Evolutionary conservation across 53 echinoderm and acorn worm species (phyloP).

Genomic region (Hippasteria phrygiana): DNA sequence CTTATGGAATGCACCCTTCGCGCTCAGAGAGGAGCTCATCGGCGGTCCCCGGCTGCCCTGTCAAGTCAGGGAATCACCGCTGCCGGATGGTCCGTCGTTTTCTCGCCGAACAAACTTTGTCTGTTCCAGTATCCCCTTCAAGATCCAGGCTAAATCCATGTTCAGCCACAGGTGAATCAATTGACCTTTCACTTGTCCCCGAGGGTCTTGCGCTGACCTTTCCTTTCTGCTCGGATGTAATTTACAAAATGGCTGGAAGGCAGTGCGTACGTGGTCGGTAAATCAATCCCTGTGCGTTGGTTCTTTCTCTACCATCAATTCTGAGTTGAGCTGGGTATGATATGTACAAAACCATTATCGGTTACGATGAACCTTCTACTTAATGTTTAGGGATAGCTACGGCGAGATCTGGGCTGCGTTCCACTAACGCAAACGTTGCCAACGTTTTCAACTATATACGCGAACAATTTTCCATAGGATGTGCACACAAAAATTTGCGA

Average conservation of each 20-base stretch:
- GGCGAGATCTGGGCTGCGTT: too few species aligned
- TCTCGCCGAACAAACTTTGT: conserved; percentile 19
- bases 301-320: too few species aligned
- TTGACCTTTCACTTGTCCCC: neutral
- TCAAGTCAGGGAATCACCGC: neutral
- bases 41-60: neutral
- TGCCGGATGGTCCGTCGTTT: neutral
- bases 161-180: conserved; percentile 47
- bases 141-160: conserved; percentile 53
- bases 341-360: too few species aligned
- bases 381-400: too few species aligned
- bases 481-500: too few species aligned
- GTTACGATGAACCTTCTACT: too few species aligned
- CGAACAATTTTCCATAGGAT: too few species aligned
- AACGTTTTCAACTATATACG: too few species aligned
- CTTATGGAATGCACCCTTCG: too few species aligned
- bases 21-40: too few species aligned
- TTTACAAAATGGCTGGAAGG: conserved; percentile 8
- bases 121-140: neutral
- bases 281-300: conserved; percentile 36
- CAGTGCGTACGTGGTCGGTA: conserved; percentile 48
- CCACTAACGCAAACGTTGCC: too few species aligned
- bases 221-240: conserved; percentile 41
- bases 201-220: neutral
- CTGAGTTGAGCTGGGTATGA: too few species aligned